Base-by-base conservation (phyloP, 2,888 invertebrate genomes). In the Polyommatus icarus region DNA sequence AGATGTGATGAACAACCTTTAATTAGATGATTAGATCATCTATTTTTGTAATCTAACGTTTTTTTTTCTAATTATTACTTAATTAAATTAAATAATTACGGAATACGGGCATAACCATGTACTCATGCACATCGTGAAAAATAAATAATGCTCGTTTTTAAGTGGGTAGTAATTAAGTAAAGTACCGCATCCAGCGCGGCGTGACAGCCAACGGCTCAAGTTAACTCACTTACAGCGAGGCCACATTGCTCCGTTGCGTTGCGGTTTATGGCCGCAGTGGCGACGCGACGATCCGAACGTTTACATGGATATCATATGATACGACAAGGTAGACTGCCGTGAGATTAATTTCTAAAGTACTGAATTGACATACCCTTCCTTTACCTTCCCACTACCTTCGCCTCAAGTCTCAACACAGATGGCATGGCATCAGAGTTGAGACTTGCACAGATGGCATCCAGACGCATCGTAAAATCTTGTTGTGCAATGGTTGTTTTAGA, bases 171-270 rank as follows among this genome's bases (percentile, higher is more conserved):
- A 67, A 67, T 29, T 67, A 67, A 67, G 67, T 29, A 67, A 67
- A 54, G 54, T 54, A 29, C 67, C 20, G 67, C 67, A 67, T 29
- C 67, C 20, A 67, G 20, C 67, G 29, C 67, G 67, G 29, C 67
- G 67, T 67, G 67, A 67, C 67, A 67, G 29, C 29, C 29, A 15
- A 67, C 29, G 29, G 67, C 67, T 29, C 67, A 67, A 67, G 67
- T 29, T 67, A 67, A 67, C 67, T 67, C 59, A 59, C 57, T 59
- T 59, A 59, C 15, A 54, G 15, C 18, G 54, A 54, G 54, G 54
- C 54, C 54, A 54, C 54, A 18, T 18, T 5, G 18, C 54, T 54
- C 54, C 54, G 15, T 18, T 18, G 4, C 5, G 18, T 54, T 54
- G 54, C 54, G 54, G 54, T 4, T 0, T 18, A 15, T 50, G 15